Evolutionary conservation across 2,113 vertebrate genomes (phyloP).

Genomic region (Psilopogon haemacephalus): DNA sequence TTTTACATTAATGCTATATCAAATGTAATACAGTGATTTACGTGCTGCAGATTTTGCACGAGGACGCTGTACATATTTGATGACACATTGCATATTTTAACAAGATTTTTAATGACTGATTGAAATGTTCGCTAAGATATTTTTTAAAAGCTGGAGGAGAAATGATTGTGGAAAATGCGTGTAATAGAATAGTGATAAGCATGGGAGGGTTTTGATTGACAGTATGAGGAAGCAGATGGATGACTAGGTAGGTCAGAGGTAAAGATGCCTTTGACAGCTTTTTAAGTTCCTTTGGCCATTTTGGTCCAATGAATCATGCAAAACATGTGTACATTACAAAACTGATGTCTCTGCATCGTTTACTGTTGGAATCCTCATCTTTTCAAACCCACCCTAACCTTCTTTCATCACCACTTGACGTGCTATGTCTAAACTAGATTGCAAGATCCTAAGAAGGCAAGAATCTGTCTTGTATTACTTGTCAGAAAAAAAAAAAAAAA

Average conservation of each 20-base stretch:
- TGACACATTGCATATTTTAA: slow-evolving; percentile 74
- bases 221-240: slow-evolving; percentile 68
- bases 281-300: slow-evolving; percentile 73
- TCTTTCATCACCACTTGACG: slow-evolving; percentile 71
- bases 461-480: slow-evolving; percentile 71
- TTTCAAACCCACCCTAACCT: slow-evolving; percentile 68
- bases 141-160: slow-evolving; percentile 67
- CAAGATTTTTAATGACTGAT: slow-evolving; percentile 72
- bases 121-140: slow-evolving; percentile 69
- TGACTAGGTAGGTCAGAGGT: slow-evolving; percentile 72
- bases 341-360: slow-evolving; percentile 69
- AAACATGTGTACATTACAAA: slow-evolving; percentile 68
- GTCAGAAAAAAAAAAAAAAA: slow-evolving; percentile 18
- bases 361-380: slow-evolving; percentile 68
- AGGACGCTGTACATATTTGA: slow-evolving; percentile 65
- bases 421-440: slow-evolving; percentile 71
- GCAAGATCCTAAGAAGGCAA: slow-evolving; percentile 70
- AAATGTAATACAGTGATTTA: slow-evolving; percentile 37
- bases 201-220: slow-evolving; percentile 64
- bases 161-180: slow-evolving; percentile 61
- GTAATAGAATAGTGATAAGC: slow-evolving; percentile 65
- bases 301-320: slow-evolving; percentile 72
- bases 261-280: slow-evolving; percentile 70
- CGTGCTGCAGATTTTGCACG: slow-evolving; percentile 60
- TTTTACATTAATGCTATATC: slow-evolving; percentile 60